A percentile compares a stretch with the other conserved stretches of the same genome.
Conservation (phyloP, 2,888 invertebrate species). For the Dendrolimus houi region DNA sequence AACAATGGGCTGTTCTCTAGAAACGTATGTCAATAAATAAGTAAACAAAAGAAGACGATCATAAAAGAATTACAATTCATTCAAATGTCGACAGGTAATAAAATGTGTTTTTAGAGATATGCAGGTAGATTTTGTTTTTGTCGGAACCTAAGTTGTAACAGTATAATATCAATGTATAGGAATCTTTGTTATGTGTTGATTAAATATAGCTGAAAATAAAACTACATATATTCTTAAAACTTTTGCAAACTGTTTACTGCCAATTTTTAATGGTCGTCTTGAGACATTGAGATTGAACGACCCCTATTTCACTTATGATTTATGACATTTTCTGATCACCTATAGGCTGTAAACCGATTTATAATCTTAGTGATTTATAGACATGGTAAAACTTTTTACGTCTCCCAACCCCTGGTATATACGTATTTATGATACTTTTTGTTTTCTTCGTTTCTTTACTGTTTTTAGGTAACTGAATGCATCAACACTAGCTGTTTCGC, state of each 20-base stretch:
- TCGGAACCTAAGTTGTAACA: no score
- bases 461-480: conserved; percentile 5
- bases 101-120: no score
- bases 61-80: no score
- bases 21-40: no score
- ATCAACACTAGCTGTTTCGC: not conserved
- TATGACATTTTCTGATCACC: conserved; percentile 50
- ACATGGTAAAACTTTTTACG: conserved; percentile 52
- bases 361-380: conserved; percentile 65
- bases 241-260: conserved; percentile 11
- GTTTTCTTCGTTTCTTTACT: conserved; percentile 13
- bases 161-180: no score
- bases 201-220: no score
- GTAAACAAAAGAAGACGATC: no score
- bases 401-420: conserved; percentile 21
- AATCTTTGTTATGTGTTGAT: no score
- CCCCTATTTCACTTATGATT: conserved; percentile 57
- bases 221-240: conserved; percentile 2
- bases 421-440: conserved; percentile 24
- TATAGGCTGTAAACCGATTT: conserved; percentile 61
- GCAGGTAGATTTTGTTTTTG: no score
- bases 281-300: conserved; percentile 33
- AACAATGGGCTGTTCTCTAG: no score
- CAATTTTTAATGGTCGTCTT: conserved; percentile 33
- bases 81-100: no score